Percentiles rank a stretch among this genome's conserved stretches.
Evolutionary conservation across 2,113 vertebrate genomes (phyloP).

Genomic region (Pedionomus torquatus): DNA sequence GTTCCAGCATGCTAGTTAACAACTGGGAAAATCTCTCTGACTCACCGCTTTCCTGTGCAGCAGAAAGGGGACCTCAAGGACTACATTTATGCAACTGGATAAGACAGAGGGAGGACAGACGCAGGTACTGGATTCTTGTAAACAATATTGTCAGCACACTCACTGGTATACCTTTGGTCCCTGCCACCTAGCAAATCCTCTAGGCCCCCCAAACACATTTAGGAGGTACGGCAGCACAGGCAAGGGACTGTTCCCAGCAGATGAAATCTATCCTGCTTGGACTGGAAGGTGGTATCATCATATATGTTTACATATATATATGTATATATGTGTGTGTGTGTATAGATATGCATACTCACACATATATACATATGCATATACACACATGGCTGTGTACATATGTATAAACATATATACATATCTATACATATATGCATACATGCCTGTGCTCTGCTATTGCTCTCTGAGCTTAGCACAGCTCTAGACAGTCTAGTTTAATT

Average conservation of each 20-base stretch:
- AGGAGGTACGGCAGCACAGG: neutral
- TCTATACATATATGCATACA: neutral
- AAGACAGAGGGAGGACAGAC: neutral
- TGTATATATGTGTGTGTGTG: neutral
- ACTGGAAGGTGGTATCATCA: neutral
- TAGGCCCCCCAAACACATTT: neutral
- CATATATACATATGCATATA: no score
- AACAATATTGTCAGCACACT: neutral
- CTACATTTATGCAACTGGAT: neutral
- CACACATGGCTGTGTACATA: no score
- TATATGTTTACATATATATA: neutral
- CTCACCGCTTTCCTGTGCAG: neutral
- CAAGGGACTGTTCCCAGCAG: neutral
- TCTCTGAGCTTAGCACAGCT: neutral
- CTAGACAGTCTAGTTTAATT: neutral
- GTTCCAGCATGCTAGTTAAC: neutral
- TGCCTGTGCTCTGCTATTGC: neutral
- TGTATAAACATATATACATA: neutral
- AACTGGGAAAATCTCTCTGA: neutral
- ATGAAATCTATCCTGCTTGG: neutral
- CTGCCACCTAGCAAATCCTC: neutral
- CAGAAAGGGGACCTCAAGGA: neutral
- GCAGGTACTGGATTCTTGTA: neutral
- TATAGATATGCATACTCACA: accelerated
- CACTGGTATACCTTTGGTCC: neutral